A percentile compares a stretch with the other conserved stretches of the same genome.
Evolutionary conservation across 2,113 vertebrate genomes (phyloP).

Genomic region (Sinocyclocheilus anophthalmus): DNA sequence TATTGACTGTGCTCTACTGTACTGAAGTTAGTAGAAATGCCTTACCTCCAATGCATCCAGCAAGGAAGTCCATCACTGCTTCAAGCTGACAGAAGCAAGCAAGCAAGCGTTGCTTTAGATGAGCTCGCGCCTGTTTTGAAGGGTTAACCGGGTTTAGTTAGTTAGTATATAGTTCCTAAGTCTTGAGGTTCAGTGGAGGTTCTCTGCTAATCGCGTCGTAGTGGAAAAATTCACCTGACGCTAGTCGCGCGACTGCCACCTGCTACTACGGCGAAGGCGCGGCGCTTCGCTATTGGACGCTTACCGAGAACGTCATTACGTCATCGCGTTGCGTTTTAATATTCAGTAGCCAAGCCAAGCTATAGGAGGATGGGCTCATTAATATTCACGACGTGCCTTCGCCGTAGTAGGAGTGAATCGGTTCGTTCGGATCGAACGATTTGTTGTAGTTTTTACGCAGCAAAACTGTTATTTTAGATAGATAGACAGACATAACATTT

Average conservation of each 20-base stretch:
- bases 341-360: background rate
- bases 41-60: slow-evolving; percentile 91
- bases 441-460: background rate
- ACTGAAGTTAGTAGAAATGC: background rate
- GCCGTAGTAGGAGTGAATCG: background rate
- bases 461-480: background rate
- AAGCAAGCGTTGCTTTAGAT: background rate
- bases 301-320: background rate
- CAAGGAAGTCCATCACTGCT: slow-evolving; percentile 89
- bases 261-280: background rate
- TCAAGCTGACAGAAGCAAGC: background rate
- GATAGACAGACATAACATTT: too few relatives aligned
- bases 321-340: background rate
- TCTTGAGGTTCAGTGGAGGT: background rate
- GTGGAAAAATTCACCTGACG: slow-evolving; percentile 38
- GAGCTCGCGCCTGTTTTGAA: background rate
- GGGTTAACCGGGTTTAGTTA: background rate
- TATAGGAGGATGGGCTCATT: background rate
- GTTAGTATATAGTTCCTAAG: background rate
- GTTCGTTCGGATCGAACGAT: background rate
- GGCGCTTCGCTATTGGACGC: background rate
- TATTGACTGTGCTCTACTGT: background rate
- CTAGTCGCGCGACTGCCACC: background rate
- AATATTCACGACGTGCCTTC: slow-evolving; percentile 1
- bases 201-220: background rate